These are phyloP conservation scores for Panthera tigris DNA, from an alignment of 2,113 vertebrate species.

Conservation along the genomic window DNA sequence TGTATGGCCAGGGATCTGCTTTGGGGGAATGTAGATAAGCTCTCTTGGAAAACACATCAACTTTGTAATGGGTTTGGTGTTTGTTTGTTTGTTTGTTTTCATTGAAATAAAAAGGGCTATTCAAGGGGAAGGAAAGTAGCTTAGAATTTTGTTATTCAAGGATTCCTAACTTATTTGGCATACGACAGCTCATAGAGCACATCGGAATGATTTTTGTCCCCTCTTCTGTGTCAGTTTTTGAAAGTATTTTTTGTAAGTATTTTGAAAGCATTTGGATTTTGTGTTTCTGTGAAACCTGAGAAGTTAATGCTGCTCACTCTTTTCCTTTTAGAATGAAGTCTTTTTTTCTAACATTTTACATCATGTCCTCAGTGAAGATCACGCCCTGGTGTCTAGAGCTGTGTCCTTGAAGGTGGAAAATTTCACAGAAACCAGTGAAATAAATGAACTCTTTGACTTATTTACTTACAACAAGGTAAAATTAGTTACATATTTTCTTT, in stretches of 20 bases:
- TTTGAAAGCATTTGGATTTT: background rate
- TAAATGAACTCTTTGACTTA: constrained; percentile 80
- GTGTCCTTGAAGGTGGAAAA: constrained; percentile 81
- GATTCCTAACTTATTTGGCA: background rate
- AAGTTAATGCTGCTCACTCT: constrained; percentile 41
- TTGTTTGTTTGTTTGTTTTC: too few species aligned
- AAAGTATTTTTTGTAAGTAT: background rate
- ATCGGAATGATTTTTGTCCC: background rate
- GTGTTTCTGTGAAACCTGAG: background rate
- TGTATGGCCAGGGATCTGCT: background rate
- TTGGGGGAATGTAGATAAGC: background rate
- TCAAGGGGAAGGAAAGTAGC: background rate
- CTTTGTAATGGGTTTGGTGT: background rate
- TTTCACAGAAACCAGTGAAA: constrained; percentile 74
- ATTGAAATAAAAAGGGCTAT: background rate
- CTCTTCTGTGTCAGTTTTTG: background rate
- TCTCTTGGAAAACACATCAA: background rate
- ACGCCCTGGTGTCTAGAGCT: constrained; percentile 62
- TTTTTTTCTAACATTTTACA: constrained; percentile 75
- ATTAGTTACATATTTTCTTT: background rate
- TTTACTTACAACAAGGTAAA: constrained; percentile 87
- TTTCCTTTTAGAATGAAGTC: constrained; percentile 83
- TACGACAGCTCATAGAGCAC: background rate
- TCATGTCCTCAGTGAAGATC: constrained; percentile 75
- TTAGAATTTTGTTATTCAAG: background rate